phyloP scores from a whole-genome alignment of 2,888 invertebrate species.

The Caenorhabditis drosophilae region DNA sequence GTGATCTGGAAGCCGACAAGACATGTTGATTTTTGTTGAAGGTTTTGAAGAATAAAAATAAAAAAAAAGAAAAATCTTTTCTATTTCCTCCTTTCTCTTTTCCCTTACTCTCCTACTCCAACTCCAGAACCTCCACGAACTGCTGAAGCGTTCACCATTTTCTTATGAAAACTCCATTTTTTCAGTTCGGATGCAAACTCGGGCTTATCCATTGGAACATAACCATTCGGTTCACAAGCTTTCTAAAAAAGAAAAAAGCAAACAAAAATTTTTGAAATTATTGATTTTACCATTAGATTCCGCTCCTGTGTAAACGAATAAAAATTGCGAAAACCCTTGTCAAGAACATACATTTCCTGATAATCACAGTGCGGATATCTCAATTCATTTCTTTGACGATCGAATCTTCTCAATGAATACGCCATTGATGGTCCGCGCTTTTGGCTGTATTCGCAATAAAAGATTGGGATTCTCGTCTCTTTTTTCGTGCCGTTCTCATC shows the following conservation, averaged over 20 bases:
- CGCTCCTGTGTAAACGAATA: constrained; percentile 2
- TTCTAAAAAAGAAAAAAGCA: background rate
- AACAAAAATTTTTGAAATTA: background rate
- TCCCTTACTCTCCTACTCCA: background rate
- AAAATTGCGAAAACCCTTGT: constrained; percentile 87
- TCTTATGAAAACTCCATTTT: constrained; percentile 8
- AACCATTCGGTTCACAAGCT: constrained; percentile 22
- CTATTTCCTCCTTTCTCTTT: too few species aligned
- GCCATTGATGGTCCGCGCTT: constrained; percentile 87
- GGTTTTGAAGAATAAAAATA: background rate
- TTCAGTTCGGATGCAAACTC: constrained; percentile 14
- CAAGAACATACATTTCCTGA: constrained; percentile 89
- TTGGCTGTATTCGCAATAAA: constrained; percentile 85
- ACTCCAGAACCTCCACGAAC: constrained; percentile 3
- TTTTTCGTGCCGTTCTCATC: background rate
- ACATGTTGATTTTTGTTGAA: background rate
- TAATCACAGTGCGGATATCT: constrained; percentile 77
- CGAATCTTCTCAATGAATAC: constrained; percentile 82
- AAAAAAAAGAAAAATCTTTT: background rate
- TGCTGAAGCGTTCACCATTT: background rate
- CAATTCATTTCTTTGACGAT: constrained; percentile 82
- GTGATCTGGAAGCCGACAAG: background rate
- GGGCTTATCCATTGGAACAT: constrained; percentile 28
- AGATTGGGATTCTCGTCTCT: constrained; percentile 33
- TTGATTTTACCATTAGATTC: background rate